Evolutionary conservation across 1,140 invertebrate genomes (phyloP).

Genomic region (Antheraea pernyi): DNA sequence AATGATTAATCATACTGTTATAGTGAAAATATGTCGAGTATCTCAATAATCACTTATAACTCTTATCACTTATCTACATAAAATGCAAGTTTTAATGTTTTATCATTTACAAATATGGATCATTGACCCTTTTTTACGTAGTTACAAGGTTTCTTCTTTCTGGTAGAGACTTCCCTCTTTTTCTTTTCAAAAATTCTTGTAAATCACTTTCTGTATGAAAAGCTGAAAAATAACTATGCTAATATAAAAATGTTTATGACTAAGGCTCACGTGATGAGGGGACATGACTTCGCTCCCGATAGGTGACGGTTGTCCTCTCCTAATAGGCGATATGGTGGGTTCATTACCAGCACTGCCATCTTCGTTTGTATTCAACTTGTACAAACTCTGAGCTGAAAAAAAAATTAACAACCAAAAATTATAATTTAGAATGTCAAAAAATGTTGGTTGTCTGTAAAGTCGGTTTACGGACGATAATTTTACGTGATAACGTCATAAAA

Average conservation of each 20-base stretch:
- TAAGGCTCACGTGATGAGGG: constrained; percentile 55
- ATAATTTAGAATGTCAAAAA: background rate
- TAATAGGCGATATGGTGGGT: constrained; percentile 52
- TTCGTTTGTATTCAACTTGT: constrained; percentile 64
- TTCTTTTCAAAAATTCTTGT: background rate
- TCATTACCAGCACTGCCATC: constrained; percentile 39
- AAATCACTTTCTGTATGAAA: background rate
- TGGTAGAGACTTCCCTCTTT: background rate
- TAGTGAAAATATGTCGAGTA: background rate
- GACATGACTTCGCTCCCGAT: constrained; percentile 68
- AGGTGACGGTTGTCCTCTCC: constrained; percentile 56
- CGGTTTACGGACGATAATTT: too few species aligned
- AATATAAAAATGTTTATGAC: background rate
- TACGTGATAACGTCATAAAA: too few species aligned
- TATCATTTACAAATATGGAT: background rate
- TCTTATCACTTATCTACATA: background rate
- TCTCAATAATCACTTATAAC: background rate
- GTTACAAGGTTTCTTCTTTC: background rate
- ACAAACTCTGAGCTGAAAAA: constrained; percentile 70
- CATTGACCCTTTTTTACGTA: background rate
- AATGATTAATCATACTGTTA: background rate
- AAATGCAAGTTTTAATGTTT: background rate
- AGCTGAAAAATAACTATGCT: background rate
- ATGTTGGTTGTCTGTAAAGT: background rate
- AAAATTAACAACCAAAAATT: background rate